Conservation (phyloP, 2,888 invertebrate species). For the Falcaria lacertinaria region DNA sequence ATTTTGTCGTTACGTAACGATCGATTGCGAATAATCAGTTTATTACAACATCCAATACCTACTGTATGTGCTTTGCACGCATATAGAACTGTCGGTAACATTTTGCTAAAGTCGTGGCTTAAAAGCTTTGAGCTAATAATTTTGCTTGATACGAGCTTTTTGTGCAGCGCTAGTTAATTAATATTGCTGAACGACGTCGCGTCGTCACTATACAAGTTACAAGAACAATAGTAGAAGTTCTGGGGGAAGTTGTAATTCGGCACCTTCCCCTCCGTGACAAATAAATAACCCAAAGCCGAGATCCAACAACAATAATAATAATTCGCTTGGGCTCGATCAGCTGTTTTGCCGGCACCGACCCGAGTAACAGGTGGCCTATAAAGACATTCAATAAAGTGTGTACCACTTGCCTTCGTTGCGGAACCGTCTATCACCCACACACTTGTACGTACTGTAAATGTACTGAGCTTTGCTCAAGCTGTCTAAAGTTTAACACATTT, state of each 20-base stretch:
- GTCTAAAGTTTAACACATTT: constrained; percentile 23
- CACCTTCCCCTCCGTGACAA: constrained; percentile 57
- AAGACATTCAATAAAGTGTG: constrained; percentile 79
- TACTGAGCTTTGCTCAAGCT: constrained; percentile 18
- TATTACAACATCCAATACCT: too few species aligned
- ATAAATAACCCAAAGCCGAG: constrained; percentile 71
- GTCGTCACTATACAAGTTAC: constrained; percentile 31
- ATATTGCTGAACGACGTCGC: constrained; percentile 16
- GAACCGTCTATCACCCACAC: constrained; percentile 60
- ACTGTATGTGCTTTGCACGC: too few species aligned
- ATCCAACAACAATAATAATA: constrained; percentile 73
- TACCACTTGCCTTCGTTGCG: constrained; percentile 73
- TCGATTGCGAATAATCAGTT: too few species aligned
- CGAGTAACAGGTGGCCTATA: constrained; percentile 80
- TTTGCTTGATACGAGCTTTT: too few species aligned
- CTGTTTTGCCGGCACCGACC: constrained; percentile 75
- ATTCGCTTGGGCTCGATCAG: constrained; percentile 74
- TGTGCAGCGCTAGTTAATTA: constrained; percentile 22
- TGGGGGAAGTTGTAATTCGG: constrained; percentile 52
- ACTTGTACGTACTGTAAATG: constrained; percentile 37
- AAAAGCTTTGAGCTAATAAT: too few species aligned
- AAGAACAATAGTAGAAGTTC: constrained; percentile 46
- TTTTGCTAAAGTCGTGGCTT: too few species aligned
- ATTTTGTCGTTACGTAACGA: too few species aligned
- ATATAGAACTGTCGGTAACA: too few species aligned